Evolutionary conservation across 2,888 invertebrate genomes (phyloP).

Genomic region (Plagiodera versicolora): DNA sequence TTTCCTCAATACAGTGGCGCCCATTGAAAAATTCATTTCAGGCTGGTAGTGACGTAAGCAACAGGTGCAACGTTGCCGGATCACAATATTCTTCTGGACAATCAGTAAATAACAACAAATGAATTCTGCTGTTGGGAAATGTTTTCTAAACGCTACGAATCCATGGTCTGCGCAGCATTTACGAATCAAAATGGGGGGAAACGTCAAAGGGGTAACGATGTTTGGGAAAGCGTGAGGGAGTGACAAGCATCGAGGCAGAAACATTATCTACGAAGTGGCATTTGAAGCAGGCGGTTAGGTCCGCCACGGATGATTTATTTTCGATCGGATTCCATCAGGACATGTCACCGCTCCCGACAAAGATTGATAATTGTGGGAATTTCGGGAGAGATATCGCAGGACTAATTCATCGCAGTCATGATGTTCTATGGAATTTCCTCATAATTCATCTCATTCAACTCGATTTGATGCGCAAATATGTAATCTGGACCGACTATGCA

Average conservation of each 20-base stretch:
- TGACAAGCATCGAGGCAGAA: neutral
- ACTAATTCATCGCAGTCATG: neutral
- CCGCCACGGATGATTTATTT: neutral
- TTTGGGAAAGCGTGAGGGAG: neutral
- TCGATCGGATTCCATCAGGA: neutral
- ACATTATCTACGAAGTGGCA: neutral
- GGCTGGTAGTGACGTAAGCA: too few species aligned
- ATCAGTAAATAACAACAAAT: too few species aligned
- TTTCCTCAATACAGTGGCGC: neutral
- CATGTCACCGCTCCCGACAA: neutral
- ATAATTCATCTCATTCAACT: too few species aligned
- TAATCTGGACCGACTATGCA: too few species aligned
- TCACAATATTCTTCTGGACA: too few species aligned
- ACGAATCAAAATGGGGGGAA: neutral
- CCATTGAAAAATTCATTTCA: too few species aligned
- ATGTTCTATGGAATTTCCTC: too few species aligned
- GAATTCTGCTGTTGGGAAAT: too few species aligned
- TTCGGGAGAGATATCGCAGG: neutral
- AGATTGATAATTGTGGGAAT: neutral
- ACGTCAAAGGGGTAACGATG: neutral
- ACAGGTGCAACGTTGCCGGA: too few species aligned
- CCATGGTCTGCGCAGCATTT: neutral
- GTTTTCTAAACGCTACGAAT: too few species aligned
- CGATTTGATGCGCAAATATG: too few species aligned
- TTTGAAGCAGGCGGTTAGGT: neutral